Percentiles rank a stretch among this genome's conserved stretches.
phyloP scores from a whole-genome alignment of 2,888 invertebrate genomes.

The Ornithoptera priamus region DNA sequence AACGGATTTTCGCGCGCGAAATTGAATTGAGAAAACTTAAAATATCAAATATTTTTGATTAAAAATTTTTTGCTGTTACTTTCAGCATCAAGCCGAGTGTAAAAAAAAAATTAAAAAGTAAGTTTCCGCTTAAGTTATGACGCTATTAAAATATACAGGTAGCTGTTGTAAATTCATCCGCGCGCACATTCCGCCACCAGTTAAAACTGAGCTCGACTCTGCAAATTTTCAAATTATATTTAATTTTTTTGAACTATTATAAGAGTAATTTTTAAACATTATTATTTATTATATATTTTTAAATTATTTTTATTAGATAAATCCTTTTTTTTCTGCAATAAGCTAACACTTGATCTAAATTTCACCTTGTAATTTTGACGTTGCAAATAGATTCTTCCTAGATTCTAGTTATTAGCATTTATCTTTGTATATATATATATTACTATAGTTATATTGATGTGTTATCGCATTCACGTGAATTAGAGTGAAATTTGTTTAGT shows the following conservation, averaged over 20 bases:
- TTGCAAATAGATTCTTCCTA: too few relatives aligned
- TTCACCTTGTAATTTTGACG: too few relatives aligned
- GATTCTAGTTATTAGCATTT: too few relatives aligned
- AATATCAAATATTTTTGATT: not conserved
- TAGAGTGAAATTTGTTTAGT: too few relatives aligned
- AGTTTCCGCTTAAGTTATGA: conserved; percentile 9
- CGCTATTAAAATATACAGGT: conserved; percentile 5
- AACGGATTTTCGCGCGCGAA: not conserved
- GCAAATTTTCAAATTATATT: not conserved
- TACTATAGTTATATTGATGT: too few relatives aligned
- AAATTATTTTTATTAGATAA: too few relatives aligned
- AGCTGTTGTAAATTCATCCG: conserved; percentile 4
- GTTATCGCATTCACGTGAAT: too few relatives aligned
- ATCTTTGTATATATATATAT: too few relatives aligned
- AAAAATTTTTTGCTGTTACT: not conserved
- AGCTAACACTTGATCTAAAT: too few relatives aligned
- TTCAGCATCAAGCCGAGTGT: not conserved
- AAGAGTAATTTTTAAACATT: not conserved
- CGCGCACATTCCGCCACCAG: conserved; percentile 2
- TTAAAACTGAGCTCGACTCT: not conserved
- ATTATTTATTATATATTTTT: too few relatives aligned
- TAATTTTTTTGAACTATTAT: not conserved
- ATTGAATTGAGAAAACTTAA: not conserved
- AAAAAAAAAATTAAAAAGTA: not conserved
- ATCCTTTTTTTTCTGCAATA: too few relatives aligned